Conservation (phyloP, 1,140 invertebrate species). For the Frieseomelitta varia region DNA sequence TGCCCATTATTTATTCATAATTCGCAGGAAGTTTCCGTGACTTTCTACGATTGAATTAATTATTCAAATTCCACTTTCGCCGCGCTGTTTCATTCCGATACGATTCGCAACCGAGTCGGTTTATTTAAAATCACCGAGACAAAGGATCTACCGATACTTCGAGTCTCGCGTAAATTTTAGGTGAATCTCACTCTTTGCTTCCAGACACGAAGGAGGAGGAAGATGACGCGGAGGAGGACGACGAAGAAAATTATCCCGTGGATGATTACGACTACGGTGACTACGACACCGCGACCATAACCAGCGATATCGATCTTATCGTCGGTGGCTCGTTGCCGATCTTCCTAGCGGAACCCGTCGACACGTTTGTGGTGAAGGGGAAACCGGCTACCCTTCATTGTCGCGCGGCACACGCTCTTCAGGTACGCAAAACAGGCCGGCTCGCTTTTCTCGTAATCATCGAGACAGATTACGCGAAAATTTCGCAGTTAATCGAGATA, state of each 20-base stretch:
- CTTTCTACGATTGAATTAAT: constrained; percentile 7
- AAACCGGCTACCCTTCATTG: constrained; percentile 93
- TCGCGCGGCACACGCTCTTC: constrained; percentile 92
- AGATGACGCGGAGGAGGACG: constrained; percentile 77
- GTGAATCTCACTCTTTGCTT: constrained; percentile 16
- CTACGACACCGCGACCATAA: constrained; percentile 76
- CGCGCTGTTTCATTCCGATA: not conserved
- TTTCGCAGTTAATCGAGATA: not conserved
- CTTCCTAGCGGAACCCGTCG: constrained; percentile 92
- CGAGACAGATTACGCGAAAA: not conserved
- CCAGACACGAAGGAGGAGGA: constrained; percentile 70
- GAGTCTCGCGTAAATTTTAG: constrained; percentile 60
- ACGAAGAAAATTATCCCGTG: constrained; percentile 78
- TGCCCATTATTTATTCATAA: constrained; percentile 1
- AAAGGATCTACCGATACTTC: not conserved
- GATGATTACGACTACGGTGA: constrained; percentile 77
- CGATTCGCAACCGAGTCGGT: too few relatives aligned
- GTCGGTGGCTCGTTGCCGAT: constrained; percentile 86
- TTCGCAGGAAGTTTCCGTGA: not conserved
- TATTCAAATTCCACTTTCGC: not conserved
- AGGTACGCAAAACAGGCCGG: constrained; percentile 33
- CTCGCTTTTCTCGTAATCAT: not conserved
- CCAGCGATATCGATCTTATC: constrained; percentile 81
- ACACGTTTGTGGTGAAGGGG: constrained; percentile 93
- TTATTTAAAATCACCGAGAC: constrained; percentile 22